phyloP scores from a whole-genome alignment of 2,797 vertebrate genomes.

The Argya squamiceps region DNA sequence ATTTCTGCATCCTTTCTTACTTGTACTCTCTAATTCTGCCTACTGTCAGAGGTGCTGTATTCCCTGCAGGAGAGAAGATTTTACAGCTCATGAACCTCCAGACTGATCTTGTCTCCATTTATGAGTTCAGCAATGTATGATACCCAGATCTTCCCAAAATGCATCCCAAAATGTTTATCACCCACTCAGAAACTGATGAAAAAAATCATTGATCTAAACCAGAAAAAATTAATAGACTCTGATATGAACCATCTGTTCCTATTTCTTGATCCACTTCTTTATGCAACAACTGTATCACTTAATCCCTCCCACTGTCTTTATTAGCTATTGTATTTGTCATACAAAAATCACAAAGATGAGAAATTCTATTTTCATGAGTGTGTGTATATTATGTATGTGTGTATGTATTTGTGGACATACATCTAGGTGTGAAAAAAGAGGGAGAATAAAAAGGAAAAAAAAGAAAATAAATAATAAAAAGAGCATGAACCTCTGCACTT shows the following conservation, averaged over 20 bases:
- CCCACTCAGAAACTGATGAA: neutral
- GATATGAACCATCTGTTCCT: neutral
- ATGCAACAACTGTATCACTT: neutral
- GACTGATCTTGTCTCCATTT: neutral
- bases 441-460: no score
- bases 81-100: neutral
- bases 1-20: neutral
- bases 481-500: fast-evolving
- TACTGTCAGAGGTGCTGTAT: neutral
- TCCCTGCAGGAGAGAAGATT: neutral
- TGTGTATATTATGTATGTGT: neutral
- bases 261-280: neutral
- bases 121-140: neutral
- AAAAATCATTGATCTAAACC: neutral
- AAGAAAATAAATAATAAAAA: neutral
- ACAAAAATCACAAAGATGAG: neutral
- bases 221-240: neutral
- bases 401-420: neutral
- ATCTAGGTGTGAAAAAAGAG: neutral
- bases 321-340: neutral
- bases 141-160: neutral
- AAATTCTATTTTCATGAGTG: fast-evolving
- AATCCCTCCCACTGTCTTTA: neutral
- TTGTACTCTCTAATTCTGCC: neutral
- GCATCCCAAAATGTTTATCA: neutral